A percentile compares a stretch with the other conserved stretches of the same genome.
Conservation (phyloP, 1,140 invertebrate genomes). For the Daktulosphaira vitifoliae region DNA sequence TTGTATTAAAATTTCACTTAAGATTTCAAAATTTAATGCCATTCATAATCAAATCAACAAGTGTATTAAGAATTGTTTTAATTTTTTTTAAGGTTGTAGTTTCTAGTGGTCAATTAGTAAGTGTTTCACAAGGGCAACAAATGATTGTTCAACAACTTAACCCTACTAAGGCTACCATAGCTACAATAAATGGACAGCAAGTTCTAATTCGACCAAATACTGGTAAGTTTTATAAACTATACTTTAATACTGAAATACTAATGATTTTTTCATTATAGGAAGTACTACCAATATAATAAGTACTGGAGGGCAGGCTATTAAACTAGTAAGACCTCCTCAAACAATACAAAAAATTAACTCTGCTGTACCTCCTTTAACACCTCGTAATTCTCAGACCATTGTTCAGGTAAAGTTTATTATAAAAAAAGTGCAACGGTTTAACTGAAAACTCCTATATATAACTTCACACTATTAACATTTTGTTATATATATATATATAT, state of each 20-base stretch:
- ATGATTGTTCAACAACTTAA: conserved; percentile 62
- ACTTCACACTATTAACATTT: too few relatives aligned
- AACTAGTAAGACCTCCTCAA: conserved; percentile 13
- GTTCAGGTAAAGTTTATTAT: conserved; percentile 2
- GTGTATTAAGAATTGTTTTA: too few relatives aligned
- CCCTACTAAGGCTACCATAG: conserved; percentile 62
- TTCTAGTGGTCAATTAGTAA: conserved; percentile 51
- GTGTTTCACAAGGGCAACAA: conserved; percentile 59
- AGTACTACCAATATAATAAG: neutral
- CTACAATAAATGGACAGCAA: conserved; percentile 72
- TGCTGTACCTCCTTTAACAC: conserved; percentile 22
- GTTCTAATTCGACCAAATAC: conserved; percentile 55
- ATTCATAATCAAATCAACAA: too few relatives aligned
- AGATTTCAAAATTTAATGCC: too few relatives aligned
- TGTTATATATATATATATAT: too few relatives aligned
- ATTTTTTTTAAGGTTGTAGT: conserved; percentile 45
- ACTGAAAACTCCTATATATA: too few relatives aligned
- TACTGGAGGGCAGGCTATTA: conserved; percentile 4
- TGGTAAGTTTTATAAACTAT: neutral
- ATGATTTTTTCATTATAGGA: conserved; percentile 2
- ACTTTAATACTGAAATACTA: neutral
- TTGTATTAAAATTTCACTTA: too few relatives aligned
- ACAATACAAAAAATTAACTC: conserved; percentile 11
- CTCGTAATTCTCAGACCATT: neutral
- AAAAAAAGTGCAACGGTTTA: too few relatives aligned